A percentile compares a stretch with the other conserved stretches of the same genome.
phyloP scores from a whole-genome alignment of 2,113 vertebrate species.

The Pristiophorus japonicus region DNA sequence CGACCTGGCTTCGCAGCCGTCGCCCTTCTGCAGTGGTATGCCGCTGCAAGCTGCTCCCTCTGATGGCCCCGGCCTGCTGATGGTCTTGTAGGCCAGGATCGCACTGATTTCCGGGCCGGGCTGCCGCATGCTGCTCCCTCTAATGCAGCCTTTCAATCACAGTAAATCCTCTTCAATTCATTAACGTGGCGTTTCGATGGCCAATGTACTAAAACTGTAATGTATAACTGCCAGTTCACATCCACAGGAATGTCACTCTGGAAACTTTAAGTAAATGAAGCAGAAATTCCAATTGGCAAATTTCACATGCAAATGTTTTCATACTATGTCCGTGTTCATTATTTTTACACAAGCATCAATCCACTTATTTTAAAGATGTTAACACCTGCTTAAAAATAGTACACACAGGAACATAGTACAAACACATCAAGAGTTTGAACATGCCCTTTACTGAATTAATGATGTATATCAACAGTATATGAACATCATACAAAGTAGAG shows the following conservation, averaged over 20 bases:
- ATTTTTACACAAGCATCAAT: neutral
- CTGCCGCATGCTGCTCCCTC: no score
- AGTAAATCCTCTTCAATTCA: no score
- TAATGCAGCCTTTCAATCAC: no score
- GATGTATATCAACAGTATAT: neutral
- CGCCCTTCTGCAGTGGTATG: no score
- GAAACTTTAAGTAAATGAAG: neutral
- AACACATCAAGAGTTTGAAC: neutral
- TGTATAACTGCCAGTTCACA: neutral
- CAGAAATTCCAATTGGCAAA: neutral
- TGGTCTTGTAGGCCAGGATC: no score
- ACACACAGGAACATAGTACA: neutral
- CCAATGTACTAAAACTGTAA: neutral
- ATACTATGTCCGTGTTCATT: neutral
- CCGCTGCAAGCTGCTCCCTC: no score
- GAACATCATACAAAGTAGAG: neutral
- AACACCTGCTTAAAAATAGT: neutral
- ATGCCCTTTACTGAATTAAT: neutral
- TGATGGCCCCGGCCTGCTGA: no score
- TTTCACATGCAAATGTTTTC: neutral
- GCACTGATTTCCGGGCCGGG: no score
- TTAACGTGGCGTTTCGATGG: no score
- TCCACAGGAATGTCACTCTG: neutral
- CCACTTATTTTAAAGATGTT: neutral
- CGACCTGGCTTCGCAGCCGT: no score